Conservation (phyloP, 2,888 invertebrate species). For the Andrena minutula region DNA sequence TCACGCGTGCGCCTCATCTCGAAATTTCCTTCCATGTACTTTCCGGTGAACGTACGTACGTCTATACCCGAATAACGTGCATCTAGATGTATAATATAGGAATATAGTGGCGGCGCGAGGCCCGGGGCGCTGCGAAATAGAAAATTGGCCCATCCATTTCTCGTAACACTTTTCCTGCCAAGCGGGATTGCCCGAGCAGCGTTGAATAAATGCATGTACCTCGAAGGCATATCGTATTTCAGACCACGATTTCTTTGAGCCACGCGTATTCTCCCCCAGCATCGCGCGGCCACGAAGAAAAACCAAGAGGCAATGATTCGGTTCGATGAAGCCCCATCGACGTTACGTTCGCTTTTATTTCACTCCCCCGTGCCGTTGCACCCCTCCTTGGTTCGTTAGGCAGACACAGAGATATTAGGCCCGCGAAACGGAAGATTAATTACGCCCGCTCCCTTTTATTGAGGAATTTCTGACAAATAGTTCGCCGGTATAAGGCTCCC, state of each 20-base stretch:
- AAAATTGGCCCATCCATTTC: constrained; percentile 83
- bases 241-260: constrained; percentile 48
- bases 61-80: constrained; percentile 28
- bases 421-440: constrained; percentile 35
- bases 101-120: constrained; percentile 62
- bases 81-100: constrained; percentile 61
- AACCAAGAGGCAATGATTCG: constrained; percentile 57
- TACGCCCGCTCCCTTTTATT: constrained; percentile 37
- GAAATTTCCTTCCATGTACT: constrained; percentile 24
- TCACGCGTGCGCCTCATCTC: neutral
- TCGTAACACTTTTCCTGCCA: constrained; percentile 77
- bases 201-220: constrained; percentile 81
- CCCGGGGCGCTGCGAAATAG: constrained; percentile 75
- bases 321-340: constrained; percentile 47
- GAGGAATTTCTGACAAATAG: constrained; percentile 33
- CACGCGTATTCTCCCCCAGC: constrained; percentile 42
- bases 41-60: constrained; percentile 18
- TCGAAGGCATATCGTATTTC: constrained; percentile 69
- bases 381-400: constrained; percentile 34
- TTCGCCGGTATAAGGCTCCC: constrained; percentile 18
- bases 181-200: constrained; percentile 74
- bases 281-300: constrained; percentile 29
- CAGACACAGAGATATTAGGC: constrained; percentile 29
- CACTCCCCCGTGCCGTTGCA: constrained; percentile 5
- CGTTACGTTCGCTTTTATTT: constrained; percentile 30